Conservation (phyloP, 2,797 vertebrate genomes). For the Schizopygopsis malacanthus region DNA sequence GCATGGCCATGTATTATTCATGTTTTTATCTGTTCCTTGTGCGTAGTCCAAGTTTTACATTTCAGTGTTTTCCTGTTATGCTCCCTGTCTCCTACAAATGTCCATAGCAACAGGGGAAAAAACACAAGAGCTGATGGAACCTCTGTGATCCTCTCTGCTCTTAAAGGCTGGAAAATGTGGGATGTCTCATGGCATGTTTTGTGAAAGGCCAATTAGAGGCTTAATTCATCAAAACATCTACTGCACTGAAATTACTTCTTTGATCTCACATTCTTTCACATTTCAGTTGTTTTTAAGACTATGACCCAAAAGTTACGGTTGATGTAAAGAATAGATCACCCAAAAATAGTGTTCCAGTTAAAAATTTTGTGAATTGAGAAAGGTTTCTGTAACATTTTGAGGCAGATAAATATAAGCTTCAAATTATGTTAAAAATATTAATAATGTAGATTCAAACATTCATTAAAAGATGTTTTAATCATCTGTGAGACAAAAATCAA, state of each 20-base stretch:
- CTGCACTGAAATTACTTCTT: slow-evolving; percentile 39
- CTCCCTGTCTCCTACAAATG: slow-evolving; percentile 49
- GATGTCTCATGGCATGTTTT: slow-evolving; percentile 41
- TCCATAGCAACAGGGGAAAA: slow-evolving; percentile 54
- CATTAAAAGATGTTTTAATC: background rate
- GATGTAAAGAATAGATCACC: background rate
- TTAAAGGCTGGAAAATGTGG: slow-evolving; percentile 54
- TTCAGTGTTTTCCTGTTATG: slow-evolving; percentile 61
- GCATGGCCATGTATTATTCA: background rate
- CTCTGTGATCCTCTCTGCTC: slow-evolving; percentile 47
- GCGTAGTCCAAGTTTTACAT: slow-evolving; percentile 51
- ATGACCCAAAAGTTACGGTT: background rate
- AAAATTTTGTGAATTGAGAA: background rate
- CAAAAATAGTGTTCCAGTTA: background rate
- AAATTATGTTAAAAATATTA: background rate
- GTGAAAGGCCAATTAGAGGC: slow-evolving; percentile 36
- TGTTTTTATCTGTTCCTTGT: slow-evolving; percentile 49
- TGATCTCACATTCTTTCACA: slow-evolving; percentile 41
- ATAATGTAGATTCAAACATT: background rate
- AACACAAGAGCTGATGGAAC: slow-evolving; percentile 47
- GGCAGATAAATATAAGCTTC: background rate
- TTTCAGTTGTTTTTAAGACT: slow-evolving; percentile 30
- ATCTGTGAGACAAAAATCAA: background rate
- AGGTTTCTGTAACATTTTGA: background rate
- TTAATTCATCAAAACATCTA: slow-evolving; percentile 50